Evolutionary conservation across 2,888 invertebrate species (phyloP).

Genomic region (Pelosia muscerda): DNA sequence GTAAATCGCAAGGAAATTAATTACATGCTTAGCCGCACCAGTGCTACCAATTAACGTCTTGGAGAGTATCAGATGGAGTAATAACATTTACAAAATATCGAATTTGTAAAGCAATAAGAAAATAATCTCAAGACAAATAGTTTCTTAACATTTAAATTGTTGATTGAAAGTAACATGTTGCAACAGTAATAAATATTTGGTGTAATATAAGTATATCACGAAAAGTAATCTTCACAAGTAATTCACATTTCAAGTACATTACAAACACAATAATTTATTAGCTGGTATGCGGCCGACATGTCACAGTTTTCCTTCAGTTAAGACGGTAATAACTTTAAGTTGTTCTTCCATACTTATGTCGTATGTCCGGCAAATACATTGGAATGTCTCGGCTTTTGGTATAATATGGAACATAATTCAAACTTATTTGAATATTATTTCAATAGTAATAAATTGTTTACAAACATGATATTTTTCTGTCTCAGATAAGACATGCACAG

Average conservation of each 20-base stretch:
- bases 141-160: neutral
- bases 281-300: constrained; percentile 26
- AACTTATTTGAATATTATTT: constrained; percentile 29
- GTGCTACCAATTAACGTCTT: no score
- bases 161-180: constrained; percentile 2
- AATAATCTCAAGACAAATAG: neutral
- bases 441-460: constrained; percentile 25
- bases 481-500: constrained; percentile 21
- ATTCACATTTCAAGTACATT: constrained; percentile 25
- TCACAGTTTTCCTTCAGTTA: constrained; percentile 28
- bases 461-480: constrained; percentile 16
- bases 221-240: constrained; percentile 25
- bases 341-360: constrained; percentile 23
- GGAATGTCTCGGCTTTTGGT: constrained; percentile 24
- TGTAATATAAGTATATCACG: constrained; percentile 6
- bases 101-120: neutral
- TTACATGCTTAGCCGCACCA: no score
- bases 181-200: neutral
- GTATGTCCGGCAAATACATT: constrained; percentile 30
- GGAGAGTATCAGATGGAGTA: no score
- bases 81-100: no score
- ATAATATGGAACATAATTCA: constrained; percentile 24
- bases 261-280: constrained; percentile 26
- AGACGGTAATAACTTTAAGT: constrained; percentile 24
- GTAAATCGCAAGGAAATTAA: no score